Conservation (phyloP, 2,113 vertebrate species). For the Polyodon spathula region DNA sequence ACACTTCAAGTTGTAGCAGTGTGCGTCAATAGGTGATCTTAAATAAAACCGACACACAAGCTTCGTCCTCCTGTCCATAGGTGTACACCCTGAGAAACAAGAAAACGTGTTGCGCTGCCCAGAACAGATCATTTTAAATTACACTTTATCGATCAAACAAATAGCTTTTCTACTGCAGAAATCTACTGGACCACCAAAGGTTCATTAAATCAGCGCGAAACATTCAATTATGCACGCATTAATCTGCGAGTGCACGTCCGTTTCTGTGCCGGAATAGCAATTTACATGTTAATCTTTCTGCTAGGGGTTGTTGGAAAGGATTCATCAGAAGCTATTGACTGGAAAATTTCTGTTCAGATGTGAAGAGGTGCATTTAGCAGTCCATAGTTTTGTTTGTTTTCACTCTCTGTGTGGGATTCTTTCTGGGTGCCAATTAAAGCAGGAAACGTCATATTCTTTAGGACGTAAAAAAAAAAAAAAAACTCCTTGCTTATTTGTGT, state of each 20-base stretch:
- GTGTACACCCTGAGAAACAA: background rate
- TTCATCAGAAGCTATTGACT: conserved; percentile 14
- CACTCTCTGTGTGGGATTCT: background rate
- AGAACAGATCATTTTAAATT: conserved; percentile 15
- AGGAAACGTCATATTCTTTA: conserved; percentile 29
- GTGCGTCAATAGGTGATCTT: too few species aligned
- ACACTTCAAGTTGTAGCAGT: too few species aligned
- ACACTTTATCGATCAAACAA: conserved; percentile 19
- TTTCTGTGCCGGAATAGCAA: conserved; percentile 23
- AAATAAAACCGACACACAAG: background rate
- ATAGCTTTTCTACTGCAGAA: conserved; percentile 19
- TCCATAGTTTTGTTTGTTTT: background rate
- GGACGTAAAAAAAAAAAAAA: conserved; percentile 30
- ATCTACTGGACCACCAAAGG: conserved; percentile 7
- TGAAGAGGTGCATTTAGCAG: background rate
- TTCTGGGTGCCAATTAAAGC: conserved; percentile 22
- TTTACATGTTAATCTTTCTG: conserved; percentile 29
- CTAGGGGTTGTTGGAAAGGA: conserved; percentile 18
- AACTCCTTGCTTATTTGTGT: conserved; percentile 18
- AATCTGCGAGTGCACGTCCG: conserved; percentile 15
- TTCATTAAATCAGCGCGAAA: conserved; percentile 26
- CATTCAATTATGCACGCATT: conserved; percentile 20
- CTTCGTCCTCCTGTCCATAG: conserved; percentile 9
- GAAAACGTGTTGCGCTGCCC: conserved; percentile 14
- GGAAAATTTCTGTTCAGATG: background rate